phyloP scores from a whole-genome alignment of 2,113 vertebrate species.

The Lamprotornis superbus region DNA sequence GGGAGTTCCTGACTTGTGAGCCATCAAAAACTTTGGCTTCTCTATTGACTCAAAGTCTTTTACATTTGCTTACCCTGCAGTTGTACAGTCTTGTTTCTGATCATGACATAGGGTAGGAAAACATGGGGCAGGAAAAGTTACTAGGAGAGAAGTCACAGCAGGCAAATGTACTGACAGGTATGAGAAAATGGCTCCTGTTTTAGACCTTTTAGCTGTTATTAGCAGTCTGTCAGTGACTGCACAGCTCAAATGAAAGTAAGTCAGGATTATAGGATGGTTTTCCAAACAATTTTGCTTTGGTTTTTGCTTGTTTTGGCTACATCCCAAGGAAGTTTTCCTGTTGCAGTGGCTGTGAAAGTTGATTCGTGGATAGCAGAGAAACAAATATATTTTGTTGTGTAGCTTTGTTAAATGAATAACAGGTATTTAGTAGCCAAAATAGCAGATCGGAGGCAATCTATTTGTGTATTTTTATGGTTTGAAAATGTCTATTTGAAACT shows the following conservation, averaged over 20 bases:
- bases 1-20: background rate
- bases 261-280: background rate
- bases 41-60: background rate
- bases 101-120: background rate
- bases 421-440: background rate
- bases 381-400: background rate
- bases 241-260: background rate
- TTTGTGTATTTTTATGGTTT: background rate
- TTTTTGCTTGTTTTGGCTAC: background rate
- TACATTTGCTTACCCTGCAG: background rate
- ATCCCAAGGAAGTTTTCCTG: background rate
- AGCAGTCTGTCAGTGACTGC: background rate
- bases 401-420: background rate
- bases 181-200: background rate
- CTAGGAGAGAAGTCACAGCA: background rate
- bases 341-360: background rate
- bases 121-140: background rate
- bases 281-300: background rate
- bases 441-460: background rate
- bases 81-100: background rate
- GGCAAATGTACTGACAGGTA: background rate
- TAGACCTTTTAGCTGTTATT: background rate
- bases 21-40: background rate
- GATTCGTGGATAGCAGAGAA: background rate
- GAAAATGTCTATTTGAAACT: background rate